A percentile compares a stretch with the other conserved stretches of the same genome.
phyloP scores from a whole-genome alignment of 2,113 vertebrate species.

The Neolamprologus cancellatus region DNA sequence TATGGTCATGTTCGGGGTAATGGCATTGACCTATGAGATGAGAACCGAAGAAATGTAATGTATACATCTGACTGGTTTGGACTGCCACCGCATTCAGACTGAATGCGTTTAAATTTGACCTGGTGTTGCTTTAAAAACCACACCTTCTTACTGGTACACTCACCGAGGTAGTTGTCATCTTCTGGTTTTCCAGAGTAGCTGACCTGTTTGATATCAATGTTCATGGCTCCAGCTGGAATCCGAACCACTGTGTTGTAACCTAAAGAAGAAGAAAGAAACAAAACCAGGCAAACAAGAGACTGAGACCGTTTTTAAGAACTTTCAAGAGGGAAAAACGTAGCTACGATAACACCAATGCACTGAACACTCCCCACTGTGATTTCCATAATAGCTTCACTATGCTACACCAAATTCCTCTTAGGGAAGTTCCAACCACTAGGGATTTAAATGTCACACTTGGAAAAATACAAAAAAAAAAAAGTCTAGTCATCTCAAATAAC shows the following conservation, averaged over 20 bases:
- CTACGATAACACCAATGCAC: background rate
- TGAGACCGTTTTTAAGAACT: background rate
- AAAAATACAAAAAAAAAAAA: constrained; percentile 26
- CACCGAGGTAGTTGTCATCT: constrained; percentile 98
- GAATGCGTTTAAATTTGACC: constrained; percentile 1
- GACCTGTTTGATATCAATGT: constrained; percentile 89
- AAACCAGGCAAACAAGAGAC: background rate
- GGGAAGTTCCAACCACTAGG: constrained; percentile 22
- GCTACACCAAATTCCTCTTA: background rate
- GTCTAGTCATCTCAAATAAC: constrained; percentile 52
- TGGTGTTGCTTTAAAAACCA: background rate
- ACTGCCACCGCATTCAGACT: constrained; percentile 3
- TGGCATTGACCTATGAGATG: constrained; percentile 33
- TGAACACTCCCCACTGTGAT: background rate
- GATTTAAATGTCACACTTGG: constrained; percentile 44
- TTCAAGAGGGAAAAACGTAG: background rate
- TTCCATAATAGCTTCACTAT: constrained; percentile 47
- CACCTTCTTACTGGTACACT: constrained; percentile 28
- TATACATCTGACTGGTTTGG: background rate
- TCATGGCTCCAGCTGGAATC: constrained; percentile 92
- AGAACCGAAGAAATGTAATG: background rate
- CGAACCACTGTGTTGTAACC: constrained; percentile 90
- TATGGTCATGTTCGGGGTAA: constrained; percentile 5
- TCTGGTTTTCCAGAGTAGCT: constrained; percentile 93
- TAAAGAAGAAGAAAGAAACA: constrained; percentile 32